A percentile compares a stretch with the other conserved stretches of the same genome.
phyloP scores from a whole-genome alignment of 2,113 vertebrate species.

The Marmota monax region DNA sequence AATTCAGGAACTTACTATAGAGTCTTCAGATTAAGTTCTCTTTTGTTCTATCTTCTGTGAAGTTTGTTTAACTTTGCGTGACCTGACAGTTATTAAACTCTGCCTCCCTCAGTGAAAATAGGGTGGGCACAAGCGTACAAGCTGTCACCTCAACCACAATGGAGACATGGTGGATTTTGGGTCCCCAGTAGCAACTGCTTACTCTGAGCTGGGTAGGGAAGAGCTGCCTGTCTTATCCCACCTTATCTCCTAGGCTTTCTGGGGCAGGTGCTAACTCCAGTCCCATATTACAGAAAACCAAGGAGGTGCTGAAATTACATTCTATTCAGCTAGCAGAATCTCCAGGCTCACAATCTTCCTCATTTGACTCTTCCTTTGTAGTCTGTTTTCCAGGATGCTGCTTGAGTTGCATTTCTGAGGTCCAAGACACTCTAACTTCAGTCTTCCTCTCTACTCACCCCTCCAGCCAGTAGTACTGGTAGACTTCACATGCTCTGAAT shows the following conservation, averaged over 20 bases:
- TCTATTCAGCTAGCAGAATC: background rate
- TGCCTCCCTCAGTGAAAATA: background rate
- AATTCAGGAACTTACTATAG: slow-evolving; percentile 18
- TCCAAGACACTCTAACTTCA: background rate
- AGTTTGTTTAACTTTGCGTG: slow-evolving; percentile 20
- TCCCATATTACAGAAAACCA: background rate
- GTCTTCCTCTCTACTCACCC: background rate
- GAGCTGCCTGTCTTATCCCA: background rate
- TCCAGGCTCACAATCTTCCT: background rate
- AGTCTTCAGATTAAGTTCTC: slow-evolving; percentile 12
- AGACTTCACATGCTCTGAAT: background rate
- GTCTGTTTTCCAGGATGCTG: background rate
- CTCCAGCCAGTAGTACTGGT: background rate
- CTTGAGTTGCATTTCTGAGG: background rate
- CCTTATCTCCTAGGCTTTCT: background rate
- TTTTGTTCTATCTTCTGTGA: slow-evolving; percentile 39
- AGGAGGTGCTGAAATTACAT: background rate
- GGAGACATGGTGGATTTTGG: background rate
- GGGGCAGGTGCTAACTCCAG: background rate
- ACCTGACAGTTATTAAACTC: slow-evolving; percentile 15
- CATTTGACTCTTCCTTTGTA: background rate
- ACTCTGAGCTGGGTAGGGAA: background rate
- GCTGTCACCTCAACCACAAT: background rate
- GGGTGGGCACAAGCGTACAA: background rate
- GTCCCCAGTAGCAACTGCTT: background rate